These are phyloP conservation scores for Lapara coniferarum DNA, from an alignment of 2,888 invertebrate species.

Conservation along the genomic window DNA sequence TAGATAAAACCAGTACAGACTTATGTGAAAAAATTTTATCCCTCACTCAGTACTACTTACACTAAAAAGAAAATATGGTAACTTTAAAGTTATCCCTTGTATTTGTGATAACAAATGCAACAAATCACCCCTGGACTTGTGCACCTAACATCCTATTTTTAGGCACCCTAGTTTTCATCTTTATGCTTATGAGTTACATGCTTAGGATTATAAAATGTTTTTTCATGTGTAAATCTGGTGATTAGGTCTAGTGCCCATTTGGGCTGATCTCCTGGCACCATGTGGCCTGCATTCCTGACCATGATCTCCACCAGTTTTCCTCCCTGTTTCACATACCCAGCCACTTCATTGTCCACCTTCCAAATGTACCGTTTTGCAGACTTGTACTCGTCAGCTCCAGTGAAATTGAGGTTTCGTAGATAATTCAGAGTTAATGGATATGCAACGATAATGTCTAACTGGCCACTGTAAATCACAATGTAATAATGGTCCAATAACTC, in stretches of 20 bases:
- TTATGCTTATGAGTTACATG: neutral
- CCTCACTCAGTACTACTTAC: too few relatives aligned
- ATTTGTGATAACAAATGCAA: too few relatives aligned
- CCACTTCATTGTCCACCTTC: conserved; percentile 87
- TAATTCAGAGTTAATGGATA: conserved; percentile 93
- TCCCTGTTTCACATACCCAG: conserved; percentile 89
- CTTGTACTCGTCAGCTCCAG: conserved; percentile 86
- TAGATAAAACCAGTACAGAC: too few relatives aligned
- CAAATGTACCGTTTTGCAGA: conserved; percentile 87
- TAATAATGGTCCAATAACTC: conserved; percentile 87
- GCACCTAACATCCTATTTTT: neutral
- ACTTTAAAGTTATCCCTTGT: too few relatives aligned
- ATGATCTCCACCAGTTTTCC: conserved; percentile 89
- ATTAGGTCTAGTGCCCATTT: conserved; percentile 90
- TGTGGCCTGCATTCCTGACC: conserved; percentile 91
- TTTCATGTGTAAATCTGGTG: conserved; percentile 85
- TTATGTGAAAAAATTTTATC: too few relatives aligned
- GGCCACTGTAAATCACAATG: conserved; percentile 94
- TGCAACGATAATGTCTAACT: conserved; percentile 95
- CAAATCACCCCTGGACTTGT: neutral
- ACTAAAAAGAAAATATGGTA: too few relatives aligned
- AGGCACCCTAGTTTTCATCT: neutral
- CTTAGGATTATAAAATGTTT: conserved; percentile 59
- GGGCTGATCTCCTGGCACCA: conserved; percentile 92
- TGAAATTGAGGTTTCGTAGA: conserved; percentile 88